Evolutionary conservation across 2,888 invertebrate genomes (phyloP), one percentile per base, ranked within the genome.

Genomic region (Petrophora chlorosata): DNA sequence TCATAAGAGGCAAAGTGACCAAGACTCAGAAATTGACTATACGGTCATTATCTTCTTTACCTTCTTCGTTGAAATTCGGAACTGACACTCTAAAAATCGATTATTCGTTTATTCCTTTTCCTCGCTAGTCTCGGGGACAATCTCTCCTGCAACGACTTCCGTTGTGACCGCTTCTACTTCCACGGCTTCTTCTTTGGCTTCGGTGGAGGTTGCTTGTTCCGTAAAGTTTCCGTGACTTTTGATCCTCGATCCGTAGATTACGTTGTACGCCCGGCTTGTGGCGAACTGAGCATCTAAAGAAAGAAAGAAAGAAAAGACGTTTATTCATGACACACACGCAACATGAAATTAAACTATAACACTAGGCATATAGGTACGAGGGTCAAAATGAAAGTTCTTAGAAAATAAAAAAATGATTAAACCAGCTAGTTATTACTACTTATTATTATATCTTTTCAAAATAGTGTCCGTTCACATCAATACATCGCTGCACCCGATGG

Each of bases 211-310:
- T 22, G 10, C 50, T 42, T 59, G 59, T 46, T 70, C 57, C 12
- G 70, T 62, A 59, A 62, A 69, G 61, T 83, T 79, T 9, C 87
- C 88, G 55, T 89, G 80, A 5, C 89, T 80, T 65, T 90, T 90
- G 71, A 64, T 90, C 42, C 90, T 73, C n/a, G n/a, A n/a, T n/a
- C n/a, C n/a, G n/a, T n/a, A n/a, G n/a, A n/a, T n/a, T n/a, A n/a
- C n/a, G 73, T 85, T 84, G 77, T 38, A 48, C 15, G 84, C 83
- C 13, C 86, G 82, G 1, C 79, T 73, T 10, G 77, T 69, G 0
- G 82, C 89, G 1, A 80, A 83, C 17, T 92, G 77, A 1, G 93
- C 93, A 68, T 93, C 93, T 12, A n/a, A n/a, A n/a, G n/a, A n/a
- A n/a, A n/a, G n/a, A n/a, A n/a, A n/a, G n/a, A n/a, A n/a, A n/a